Conservation (phyloP, 2,113 vertebrate genomes). For the Apteryx owenii region DNA sequence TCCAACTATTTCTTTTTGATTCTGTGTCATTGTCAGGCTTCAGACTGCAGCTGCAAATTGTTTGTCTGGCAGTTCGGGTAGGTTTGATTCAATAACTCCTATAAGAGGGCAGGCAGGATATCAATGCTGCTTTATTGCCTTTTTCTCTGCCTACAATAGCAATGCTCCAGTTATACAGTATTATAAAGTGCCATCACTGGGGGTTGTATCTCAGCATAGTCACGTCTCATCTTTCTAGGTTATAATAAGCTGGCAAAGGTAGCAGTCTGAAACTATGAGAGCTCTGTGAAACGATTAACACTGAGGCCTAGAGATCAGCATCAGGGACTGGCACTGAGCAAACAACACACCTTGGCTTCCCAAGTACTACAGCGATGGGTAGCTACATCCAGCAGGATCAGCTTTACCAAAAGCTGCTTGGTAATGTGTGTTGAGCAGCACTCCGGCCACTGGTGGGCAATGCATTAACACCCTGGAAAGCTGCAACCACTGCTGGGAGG, state of each 20-base stretch:
- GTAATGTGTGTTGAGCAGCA: neutral
- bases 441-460: neutral
- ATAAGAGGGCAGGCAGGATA: slow-evolving; percentile 78
- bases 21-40: slow-evolving; percentile 75
- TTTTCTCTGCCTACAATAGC: slow-evolving; percentile 79
- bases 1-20: slow-evolving; percentile 76
- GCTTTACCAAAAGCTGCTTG: neutral
- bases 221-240: slow-evolving; percentile 66
- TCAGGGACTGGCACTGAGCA: neutral
- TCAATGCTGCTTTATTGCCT: slow-evolving; percentile 79
- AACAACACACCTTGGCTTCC: neutral
- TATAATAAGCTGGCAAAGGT: slow-evolving; percentile 60
- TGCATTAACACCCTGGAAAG: neutral
- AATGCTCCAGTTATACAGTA: slow-evolving; percentile 68
- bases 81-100: slow-evolving; percentile 80
- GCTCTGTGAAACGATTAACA: slow-evolving; percentile 52
- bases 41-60: slow-evolving; percentile 78
- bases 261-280: slow-evolving; percentile 25
- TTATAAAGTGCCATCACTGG: slow-evolving; percentile 73
- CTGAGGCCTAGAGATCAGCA: neutral
- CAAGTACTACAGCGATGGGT: neutral
- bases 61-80: slow-evolving; percentile 78
- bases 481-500: neutral
- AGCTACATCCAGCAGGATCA: neutral
- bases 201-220: slow-evolving; percentile 68